phyloP scores from a whole-genome alignment of 2,113 vertebrate species.

The Sturnira hondurensis region DNA sequence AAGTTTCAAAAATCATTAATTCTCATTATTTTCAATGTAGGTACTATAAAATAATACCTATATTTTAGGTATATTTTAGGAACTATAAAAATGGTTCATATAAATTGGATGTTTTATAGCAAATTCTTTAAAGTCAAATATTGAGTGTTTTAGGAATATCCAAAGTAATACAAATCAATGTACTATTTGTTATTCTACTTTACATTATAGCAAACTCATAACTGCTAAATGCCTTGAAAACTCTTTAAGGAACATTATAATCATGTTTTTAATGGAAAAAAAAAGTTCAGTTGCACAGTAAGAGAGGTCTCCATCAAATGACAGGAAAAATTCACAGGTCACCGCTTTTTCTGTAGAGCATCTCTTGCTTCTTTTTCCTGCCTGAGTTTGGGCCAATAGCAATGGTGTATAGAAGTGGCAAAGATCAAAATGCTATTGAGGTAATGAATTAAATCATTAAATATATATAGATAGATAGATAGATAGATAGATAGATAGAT shows the following conservation, averaged over 20 bases:
- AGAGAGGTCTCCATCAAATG: neutral
- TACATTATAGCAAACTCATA: slow-evolving; percentile 11
- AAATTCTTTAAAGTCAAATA: slow-evolving; percentile 1
- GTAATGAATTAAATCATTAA: slow-evolving; percentile 19
- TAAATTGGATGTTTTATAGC: neutral
- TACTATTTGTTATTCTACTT: neutral
- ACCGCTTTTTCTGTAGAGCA: neutral
- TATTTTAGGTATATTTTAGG: too few species aligned
- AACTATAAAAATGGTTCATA: neutral
- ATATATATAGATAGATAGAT: neutral
- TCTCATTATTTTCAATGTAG: neutral
- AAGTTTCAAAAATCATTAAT: neutral
- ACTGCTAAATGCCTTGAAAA: slow-evolving; percentile 11
- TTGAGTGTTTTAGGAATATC: neutral
- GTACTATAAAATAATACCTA: neutral
- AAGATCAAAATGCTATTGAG: neutral
- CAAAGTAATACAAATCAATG: slow-evolving; percentile 30
- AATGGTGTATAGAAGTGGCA: neutral
- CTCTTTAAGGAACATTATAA: neutral
- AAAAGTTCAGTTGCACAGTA: neutral
- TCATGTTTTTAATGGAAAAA: neutral
- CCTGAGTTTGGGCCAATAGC: slow-evolving; percentile 31
- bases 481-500: too few species aligned
- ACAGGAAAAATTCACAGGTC: slow-evolving; percentile 35
- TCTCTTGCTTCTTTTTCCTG: slow-evolving; percentile 32